A percentile compares a stretch with the other conserved stretches of the same genome.
Conservation (phyloP, 2,888 invertebrate species). For the Chaetogeoica ovagalla region DNA sequence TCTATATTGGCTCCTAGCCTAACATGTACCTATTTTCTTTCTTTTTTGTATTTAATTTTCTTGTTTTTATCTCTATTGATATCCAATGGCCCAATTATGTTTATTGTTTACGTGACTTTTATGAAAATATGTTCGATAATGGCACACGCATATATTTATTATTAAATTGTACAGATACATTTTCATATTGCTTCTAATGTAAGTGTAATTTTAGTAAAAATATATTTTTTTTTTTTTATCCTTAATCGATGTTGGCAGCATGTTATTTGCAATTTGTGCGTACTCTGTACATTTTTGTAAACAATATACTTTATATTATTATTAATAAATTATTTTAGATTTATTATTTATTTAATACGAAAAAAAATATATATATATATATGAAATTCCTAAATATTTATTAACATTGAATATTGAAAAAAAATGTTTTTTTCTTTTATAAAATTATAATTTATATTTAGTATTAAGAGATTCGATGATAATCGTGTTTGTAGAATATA, state of each 20-base stretch:
- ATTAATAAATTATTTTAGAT: constrained; percentile 17
- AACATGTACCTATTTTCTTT: background rate
- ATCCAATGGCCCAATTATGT: background rate
- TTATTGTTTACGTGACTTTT: background rate
- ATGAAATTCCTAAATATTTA: background rate
- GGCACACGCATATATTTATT: too few species aligned
- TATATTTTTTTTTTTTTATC: too few species aligned
- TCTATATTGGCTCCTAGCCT: background rate
- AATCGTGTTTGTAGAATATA: background rate
- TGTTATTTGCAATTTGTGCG: constrained; percentile 7
- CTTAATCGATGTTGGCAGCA: background rate
- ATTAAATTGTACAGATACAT: too few species aligned
- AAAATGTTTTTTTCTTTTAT: too few species aligned
- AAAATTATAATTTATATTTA: constrained; percentile 4
- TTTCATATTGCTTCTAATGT: too few species aligned
- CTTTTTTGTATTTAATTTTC: background rate
- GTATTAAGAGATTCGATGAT: background rate
- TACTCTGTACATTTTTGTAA: too few species aligned
- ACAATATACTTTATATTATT: background rate
- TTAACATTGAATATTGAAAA: background rate
- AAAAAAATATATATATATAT: constrained; percentile 2
- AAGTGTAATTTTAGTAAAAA: too few species aligned
- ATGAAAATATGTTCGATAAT: too few species aligned
- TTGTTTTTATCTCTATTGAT: background rate
- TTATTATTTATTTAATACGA: constrained; percentile 14